Evolutionary conservation across 2,797 vertebrate species (phyloP), one percentile per base, ranked within the genome.

Genomic region (Toxotes lorentzi): DNA sequence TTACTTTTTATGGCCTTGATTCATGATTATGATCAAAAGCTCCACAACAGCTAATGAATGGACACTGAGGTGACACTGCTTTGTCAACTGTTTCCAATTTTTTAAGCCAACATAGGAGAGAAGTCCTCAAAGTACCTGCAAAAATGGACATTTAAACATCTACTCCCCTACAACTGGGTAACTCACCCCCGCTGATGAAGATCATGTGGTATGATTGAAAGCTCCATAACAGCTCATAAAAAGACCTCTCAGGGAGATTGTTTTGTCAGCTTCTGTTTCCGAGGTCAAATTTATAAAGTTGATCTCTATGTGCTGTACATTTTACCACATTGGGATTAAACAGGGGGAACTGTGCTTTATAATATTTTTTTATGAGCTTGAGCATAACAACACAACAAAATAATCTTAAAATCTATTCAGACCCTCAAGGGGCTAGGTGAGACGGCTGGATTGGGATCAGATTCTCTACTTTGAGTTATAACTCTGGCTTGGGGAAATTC

Each of bases 391-490:
- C 40, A 40, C 19, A 38, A 40, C 23, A 67, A 27, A 56, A 56
- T 48, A 57, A 48, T 60, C 23, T 53, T 32, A 47, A 56, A 73
- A 65, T 60, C 70, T 32, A 59, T 48, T 43, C 14, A 10, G 57
- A 53, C 2, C 30, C 62, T 72, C 47, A 14, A 11, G 24, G 35
- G 72, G 41, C 40, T 10, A 32, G 41, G 43, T 5, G 16, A 32
- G 45, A 40, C 48, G 9, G 8, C 14, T 47, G 6, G 3, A 58
- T 38, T 21, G 43, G 27, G 9, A 66, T 64, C 21, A 43, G 23
- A 3, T 59, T 70, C 13, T 61, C n/a, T 8, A 56, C 5, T 53
- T 57, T 41, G 23, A 47, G 4, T 24, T 21, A 1, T 41, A 58
- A 58, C 24, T 13, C 3, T 4, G 45, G 0, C 23, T 47, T 40